Evolutionary conservation across 2,113 vertebrate species (phyloP).

Genomic region (Smithornis capensis): DNA sequence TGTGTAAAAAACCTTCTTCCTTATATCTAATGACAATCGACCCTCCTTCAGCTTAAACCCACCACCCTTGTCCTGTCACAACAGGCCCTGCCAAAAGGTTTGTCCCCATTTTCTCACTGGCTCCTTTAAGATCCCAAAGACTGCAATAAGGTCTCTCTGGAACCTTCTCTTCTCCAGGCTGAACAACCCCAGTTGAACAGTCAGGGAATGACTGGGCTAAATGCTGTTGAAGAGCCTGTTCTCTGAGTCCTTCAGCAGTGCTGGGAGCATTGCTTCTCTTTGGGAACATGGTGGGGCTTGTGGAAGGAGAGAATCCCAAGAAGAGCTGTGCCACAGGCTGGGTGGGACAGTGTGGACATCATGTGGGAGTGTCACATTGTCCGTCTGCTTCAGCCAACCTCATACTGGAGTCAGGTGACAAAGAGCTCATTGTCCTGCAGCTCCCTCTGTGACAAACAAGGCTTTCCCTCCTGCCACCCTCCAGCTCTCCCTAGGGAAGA

Average conservation of each 20-base stretch:
- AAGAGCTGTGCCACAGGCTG: not conserved
- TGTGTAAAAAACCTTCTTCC: not conserved
- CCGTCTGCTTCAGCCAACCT: not conserved
- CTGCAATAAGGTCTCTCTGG: not conserved
- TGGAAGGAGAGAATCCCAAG: not conserved
- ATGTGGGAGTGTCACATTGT: not conserved
- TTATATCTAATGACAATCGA: not conserved
- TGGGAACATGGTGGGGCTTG: not conserved
- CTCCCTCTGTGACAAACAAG: not conserved
- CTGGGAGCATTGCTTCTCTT: not conserved
- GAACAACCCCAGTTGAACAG: not conserved
- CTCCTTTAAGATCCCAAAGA: not conserved
- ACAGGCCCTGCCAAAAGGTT: not conserved
- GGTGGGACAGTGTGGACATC: no score
- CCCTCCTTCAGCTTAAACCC: not conserved
- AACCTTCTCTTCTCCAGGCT: not conserved
- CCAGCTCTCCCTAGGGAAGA: not conserved
- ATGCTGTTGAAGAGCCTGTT: not conserved
- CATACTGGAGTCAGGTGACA: not conserved
- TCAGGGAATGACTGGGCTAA: not conserved
- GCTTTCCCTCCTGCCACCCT: not conserved
- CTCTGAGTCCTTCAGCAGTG: not conserved
- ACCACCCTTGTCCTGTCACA: not conserved
- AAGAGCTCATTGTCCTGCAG: accelerated
- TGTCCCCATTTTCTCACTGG: not conserved